These are phyloP conservation scores for Pseudomyrmex sp. DNA, from an alignment of 1,140 invertebrate species.

Conservation along the genomic window DNA sequence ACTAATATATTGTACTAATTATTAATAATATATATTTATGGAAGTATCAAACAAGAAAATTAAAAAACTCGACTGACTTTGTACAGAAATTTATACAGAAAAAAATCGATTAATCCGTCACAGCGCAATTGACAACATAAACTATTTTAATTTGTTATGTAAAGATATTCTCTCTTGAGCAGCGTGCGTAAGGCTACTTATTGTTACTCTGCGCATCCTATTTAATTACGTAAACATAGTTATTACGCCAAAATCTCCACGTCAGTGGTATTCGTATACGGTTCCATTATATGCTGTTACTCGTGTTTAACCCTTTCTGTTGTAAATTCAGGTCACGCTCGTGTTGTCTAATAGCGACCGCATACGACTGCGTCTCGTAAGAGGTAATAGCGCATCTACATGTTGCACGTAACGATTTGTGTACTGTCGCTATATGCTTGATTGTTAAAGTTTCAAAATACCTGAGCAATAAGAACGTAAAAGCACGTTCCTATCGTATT, in stretches of 20 bases:
- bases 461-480: too few species aligned
- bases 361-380: neutral
- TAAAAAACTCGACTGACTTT: neutral
- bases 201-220: neutral
- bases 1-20: too few species aligned
- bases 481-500: too few species aligned
- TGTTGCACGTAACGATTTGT: neutral
- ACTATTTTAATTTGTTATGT: neutral
- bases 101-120: neutral
- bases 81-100: too few species aligned
- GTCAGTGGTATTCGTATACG: neutral
- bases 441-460: too few species aligned
- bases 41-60: neutral
- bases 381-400: neutral
- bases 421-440: neutral
- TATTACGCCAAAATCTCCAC: neutral
- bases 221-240: constrained; percentile 1
- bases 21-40: too few species aligned
- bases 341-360: neutral
- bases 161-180: neutral
- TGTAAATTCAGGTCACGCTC: neutral
- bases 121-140: neutral
- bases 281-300: neutral
- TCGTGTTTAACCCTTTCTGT: neutral
- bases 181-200: neutral